A percentile compares a stretch with the other conserved stretches of the same genome.
Evolutionary conservation across 2,888 invertebrate genomes (phyloP).

Genomic region (Spilarctia lutea): DNA sequence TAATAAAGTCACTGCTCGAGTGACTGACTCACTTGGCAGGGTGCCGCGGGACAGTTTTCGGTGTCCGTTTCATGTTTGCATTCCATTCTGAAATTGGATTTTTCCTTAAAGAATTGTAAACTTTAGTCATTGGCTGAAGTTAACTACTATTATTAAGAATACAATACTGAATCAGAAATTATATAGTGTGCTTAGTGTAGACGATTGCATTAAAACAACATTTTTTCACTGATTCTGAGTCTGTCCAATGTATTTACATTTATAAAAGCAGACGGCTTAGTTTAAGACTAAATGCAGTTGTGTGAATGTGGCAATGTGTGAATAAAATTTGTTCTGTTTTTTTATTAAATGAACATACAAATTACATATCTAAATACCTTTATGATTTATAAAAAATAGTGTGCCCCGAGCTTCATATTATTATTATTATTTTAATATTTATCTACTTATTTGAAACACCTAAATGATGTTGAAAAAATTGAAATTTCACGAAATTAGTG

Average conservation of each 20-base stretch:
- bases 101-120: slow-evolving; percentile 7
- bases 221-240: not conserved
- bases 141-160: not conserved
- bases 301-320: too few relatives aligned
- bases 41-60: slow-evolving; percentile 12
- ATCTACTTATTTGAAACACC: too few relatives aligned
- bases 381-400: too few relatives aligned
- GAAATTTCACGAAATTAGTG: not conserved
- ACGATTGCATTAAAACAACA: not conserved
- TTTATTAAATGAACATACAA: too few relatives aligned
- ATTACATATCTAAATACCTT: too few relatives aligned
- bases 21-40: slow-evolving; percentile 3
- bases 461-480: too few relatives aligned
- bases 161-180: not conserved
- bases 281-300: too few relatives aligned
- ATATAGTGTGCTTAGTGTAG: not conserved
- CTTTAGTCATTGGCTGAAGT: not conserved
- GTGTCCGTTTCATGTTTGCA: not conserved
- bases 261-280: too few relatives aligned
- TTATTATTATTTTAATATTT: not conserved
- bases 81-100: slow-evolving; percentile 6
- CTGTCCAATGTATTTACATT: not conserved
- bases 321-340: too few relatives aligned
- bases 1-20: not conserved
- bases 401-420: too few relatives aligned